A percentile compares a stretch with the other conserved stretches of the same genome.
Evolutionary conservation across 2,113 vertebrate species (phyloP).

Genomic region (Paradisaea rubra): DNA sequence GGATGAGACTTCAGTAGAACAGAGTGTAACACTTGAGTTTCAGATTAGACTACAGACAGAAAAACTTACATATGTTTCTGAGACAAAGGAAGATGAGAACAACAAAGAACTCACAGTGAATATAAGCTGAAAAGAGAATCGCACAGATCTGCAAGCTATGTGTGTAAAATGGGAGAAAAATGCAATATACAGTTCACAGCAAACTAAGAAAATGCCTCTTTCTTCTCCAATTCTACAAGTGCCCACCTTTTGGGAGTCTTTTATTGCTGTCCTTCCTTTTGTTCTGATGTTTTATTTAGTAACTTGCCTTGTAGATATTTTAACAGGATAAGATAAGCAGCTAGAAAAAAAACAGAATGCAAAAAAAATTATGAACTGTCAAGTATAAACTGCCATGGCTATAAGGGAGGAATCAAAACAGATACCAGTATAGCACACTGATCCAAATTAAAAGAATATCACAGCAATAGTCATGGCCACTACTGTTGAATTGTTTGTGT

Average conservation of each 20-base stretch:
- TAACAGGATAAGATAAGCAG: not conserved
- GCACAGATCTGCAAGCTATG: not conserved
- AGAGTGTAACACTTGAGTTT: not conserved
- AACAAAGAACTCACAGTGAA: not conserved
- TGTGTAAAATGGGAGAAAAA: fast-evolving
- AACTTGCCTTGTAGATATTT: not conserved
- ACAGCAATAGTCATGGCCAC: not conserved
- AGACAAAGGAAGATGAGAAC: not conserved
- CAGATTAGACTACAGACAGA: not conserved
- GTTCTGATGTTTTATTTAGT: not conserved
- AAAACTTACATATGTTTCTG: not conserved
- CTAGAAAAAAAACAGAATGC: not conserved
- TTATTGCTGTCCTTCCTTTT: not conserved
- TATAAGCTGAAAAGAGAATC: not conserved
- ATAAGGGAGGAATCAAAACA: not conserved
- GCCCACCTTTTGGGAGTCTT: not conserved
- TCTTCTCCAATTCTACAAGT: not conserved
- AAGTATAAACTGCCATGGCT: not conserved
- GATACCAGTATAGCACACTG: not conserved
- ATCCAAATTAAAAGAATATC: not conserved
- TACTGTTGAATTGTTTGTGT: not conserved
- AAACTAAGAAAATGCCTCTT: not conserved
- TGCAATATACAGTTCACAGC: not conserved
- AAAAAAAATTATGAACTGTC: not conserved
- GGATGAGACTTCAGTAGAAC: not conserved